A percentile compares a stretch with the other conserved stretches of the same genome.
Conservation (phyloP, 2,113 vertebrate species). For the Notarius quadriscutis region DNA sequence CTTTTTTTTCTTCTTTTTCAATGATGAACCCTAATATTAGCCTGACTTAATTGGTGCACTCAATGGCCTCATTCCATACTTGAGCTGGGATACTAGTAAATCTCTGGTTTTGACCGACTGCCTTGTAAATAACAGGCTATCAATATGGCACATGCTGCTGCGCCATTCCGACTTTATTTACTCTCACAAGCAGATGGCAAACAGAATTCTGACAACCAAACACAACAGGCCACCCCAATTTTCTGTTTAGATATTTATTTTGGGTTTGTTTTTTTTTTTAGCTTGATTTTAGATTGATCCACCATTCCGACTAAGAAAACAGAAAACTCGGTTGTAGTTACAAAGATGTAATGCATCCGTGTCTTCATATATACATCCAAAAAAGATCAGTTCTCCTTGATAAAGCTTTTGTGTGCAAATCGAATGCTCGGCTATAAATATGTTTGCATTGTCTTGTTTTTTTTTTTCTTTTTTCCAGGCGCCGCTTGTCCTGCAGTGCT, state of each 20-base stretch:
- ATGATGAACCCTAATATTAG: slow-evolving; percentile 67
- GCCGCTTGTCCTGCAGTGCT: slow-evolving; percentile 40
- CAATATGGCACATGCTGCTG: background rate
- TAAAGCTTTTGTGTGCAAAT: slow-evolving; percentile 40
- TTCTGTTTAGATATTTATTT: background rate
- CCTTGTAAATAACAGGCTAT: slow-evolving; percentile 21
- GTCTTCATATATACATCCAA: slow-evolving; percentile 23
- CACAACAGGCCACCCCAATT: background rate
- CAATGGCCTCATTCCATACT: slow-evolving; percentile 65
- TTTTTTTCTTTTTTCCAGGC: slow-evolving; percentile 41
- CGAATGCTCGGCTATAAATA: slow-evolving; percentile 44
- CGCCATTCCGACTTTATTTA: slow-evolving; percentile 1
- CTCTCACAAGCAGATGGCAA: slow-evolving; percentile 1
- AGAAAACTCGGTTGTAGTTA: background rate
- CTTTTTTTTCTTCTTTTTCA: slow-evolving; percentile 39
- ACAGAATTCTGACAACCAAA: slow-evolving; percentile 4
- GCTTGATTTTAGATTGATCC: slow-evolving; percentile 1
- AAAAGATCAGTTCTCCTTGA: slow-evolving; percentile 49
- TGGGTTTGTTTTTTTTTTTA: background rate
- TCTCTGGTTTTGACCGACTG: background rate
- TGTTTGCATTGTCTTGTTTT: slow-evolving; percentile 38
- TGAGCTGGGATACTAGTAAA: slow-evolving; percentile 3
- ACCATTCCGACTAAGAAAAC: background rate
- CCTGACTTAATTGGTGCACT: slow-evolving; percentile 64
- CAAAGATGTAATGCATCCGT: background rate